These are phyloP conservation scores for Pseudorhiza aurosa DNA, from an alignment of 30 jellyfish, hydroid and myxozoan species.

Conservation along the genomic window DNA sequence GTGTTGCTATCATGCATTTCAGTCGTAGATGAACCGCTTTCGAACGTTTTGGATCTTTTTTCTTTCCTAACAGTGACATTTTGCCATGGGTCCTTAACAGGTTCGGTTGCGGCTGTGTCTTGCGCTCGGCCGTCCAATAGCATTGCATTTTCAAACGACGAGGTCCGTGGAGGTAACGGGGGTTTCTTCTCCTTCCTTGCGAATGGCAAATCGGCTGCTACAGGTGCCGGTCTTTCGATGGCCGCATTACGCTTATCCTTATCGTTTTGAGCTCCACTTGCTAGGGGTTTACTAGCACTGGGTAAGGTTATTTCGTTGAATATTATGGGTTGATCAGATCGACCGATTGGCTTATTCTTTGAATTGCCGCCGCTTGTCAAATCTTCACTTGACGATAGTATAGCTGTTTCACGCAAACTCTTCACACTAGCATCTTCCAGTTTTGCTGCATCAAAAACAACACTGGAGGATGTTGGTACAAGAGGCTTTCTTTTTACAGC, in stretches of 20 bases:
- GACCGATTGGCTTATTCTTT: slow-evolving; percentile 50
- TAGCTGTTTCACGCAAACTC: slow-evolving; percentile 62
- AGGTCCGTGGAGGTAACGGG: slow-evolving; percentile 33
- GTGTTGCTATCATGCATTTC: background rate
- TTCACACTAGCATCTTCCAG: slow-evolving; percentile 29
- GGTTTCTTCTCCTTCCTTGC: slow-evolving; percentile 10
- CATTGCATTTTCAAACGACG: background rate
- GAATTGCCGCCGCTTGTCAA: slow-evolving; percentile 16
- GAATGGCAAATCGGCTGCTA: background rate
- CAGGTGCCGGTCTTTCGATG: slow-evolving; percentile 3
- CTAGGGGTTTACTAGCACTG: background rate
- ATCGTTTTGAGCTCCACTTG: background rate
- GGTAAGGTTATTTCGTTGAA: slow-evolving; percentile 25
- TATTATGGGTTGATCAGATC: slow-evolving; percentile 58
- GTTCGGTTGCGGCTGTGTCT: background rate
- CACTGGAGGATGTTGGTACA: background rate
- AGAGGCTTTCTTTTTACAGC: background rate
- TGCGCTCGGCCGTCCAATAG: background rate
- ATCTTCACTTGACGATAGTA: slow-evolving; percentile 66
- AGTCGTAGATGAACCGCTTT: background rate
- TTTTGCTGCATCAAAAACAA: slow-evolving; percentile 24
- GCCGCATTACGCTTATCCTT: background rate
- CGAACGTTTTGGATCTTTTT: background rate
- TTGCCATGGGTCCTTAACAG: slow-evolving; percentile 3
- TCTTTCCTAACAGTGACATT: slow-evolving; percentile 45